Conservation (phyloP, 1,140 invertebrate genomes). For the Papilio machaon region DNA sequence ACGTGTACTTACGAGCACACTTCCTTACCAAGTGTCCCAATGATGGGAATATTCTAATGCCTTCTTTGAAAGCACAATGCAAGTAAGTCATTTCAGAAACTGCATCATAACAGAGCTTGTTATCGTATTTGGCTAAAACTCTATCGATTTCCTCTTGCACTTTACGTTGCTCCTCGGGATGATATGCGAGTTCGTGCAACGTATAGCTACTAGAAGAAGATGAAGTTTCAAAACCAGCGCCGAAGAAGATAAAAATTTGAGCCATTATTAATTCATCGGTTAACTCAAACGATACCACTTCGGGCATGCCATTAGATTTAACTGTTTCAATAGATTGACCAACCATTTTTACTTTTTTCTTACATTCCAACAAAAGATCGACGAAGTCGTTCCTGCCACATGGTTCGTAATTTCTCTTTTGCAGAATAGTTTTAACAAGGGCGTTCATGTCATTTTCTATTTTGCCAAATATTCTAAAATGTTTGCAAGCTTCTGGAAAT, state of each 20-base stretch:
- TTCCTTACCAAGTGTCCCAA: constrained; percentile 60
- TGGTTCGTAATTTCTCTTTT: neutral
- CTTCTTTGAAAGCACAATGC: constrained; percentile 70
- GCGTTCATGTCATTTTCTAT: neutral
- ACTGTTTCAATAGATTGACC: neutral
- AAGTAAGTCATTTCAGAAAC: constrained; percentile 68
- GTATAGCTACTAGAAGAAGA: constrained; percentile 72
- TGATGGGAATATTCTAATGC: constrained; percentile 70
- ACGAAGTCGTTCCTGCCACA: neutral
- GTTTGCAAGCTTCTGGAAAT: constrained; percentile 1
- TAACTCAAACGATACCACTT: neutral
- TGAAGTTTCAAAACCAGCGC: constrained; percentile 43
- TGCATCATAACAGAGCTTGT: constrained; percentile 62
- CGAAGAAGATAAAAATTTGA: constrained; percentile 77
- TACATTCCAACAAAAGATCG: neutral
- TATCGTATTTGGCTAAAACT: constrained; percentile 54
- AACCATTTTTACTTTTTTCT: neutral
- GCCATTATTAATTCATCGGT: constrained; percentile 45
- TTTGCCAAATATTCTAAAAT: neutral
- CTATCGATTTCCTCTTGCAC: constrained; percentile 81
- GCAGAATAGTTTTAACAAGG: neutral
- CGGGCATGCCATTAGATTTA: neutral
- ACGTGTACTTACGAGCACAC: constrained; percentile 66
- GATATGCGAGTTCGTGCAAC: constrained; percentile 77
- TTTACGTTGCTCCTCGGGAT: constrained; percentile 82